These are phyloP conservation scores for Dipodomys stephensi DNA, from an alignment of 2,113 vertebrate genomes.

Conservation along the genomic window DNA sequence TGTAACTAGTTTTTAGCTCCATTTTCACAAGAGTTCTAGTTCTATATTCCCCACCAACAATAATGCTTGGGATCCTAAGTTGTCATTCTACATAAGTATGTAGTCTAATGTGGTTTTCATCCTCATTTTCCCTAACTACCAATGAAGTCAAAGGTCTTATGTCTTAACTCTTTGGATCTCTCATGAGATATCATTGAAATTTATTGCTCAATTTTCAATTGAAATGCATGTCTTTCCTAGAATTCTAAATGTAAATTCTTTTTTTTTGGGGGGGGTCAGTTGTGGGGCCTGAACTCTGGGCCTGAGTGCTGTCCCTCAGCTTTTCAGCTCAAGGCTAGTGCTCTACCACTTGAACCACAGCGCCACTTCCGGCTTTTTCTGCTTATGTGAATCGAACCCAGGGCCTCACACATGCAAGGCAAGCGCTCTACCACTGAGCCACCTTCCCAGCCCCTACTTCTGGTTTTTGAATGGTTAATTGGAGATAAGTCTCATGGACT, in stretches of 20 bases:
- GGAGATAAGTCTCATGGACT: too few species aligned
- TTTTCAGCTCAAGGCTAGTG: too few species aligned
- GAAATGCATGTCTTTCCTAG: not conserved
- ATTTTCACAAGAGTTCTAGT: conserved; percentile 17
- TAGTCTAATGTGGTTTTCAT: conserved; percentile 29
- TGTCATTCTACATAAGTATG: not conserved
- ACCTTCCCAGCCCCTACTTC: too few species aligned
- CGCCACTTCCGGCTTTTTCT: too few species aligned
- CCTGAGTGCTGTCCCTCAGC: too few species aligned
- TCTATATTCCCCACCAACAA: not conserved
- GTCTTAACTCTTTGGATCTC: conserved; percentile 11
- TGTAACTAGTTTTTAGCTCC: conserved; percentile 45
- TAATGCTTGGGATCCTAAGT: not conserved
- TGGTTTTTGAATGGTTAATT: too few species aligned
- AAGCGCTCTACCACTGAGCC: too few species aligned
- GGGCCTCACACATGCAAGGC: too few species aligned
- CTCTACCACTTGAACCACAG: too few species aligned
- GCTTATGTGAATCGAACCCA: too few species aligned
- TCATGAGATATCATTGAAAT: conserved; percentile 55
- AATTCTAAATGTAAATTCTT: conserved; percentile 32
- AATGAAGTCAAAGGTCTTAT: not conserved
- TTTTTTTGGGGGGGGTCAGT: too few species aligned
- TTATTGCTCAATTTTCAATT: conserved; percentile 7
- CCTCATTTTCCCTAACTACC: not conserved
- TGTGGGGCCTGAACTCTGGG: too few species aligned